Conservation (phyloP, 2,113 vertebrate species). For the Recurvirostra avosetta region DNA sequence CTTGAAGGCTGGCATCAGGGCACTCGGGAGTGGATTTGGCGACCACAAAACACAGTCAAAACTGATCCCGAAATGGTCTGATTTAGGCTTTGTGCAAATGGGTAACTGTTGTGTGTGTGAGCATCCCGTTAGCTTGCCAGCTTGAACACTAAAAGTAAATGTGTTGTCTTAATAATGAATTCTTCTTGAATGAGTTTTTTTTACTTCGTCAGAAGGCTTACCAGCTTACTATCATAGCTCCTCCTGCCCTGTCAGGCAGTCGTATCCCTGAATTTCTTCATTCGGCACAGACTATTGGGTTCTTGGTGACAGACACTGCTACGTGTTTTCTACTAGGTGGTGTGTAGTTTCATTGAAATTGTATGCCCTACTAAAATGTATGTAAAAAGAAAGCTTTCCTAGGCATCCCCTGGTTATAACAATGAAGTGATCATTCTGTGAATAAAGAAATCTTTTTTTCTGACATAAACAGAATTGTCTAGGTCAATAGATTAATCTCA, state of each 20-base stretch:
- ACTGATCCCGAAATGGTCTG: neutral
- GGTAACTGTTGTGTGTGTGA: neutral
- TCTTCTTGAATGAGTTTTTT: neutral
- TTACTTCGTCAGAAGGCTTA: neutral
- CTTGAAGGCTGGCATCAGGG: neutral
- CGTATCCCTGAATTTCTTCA: neutral
- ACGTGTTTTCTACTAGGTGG: neutral
- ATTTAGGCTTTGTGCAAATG: neutral
- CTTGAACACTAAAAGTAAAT: neutral
- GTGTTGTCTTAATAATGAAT: neutral
- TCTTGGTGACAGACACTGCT: neutral
- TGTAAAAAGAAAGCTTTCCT: neutral
- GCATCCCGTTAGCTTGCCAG: neutral
- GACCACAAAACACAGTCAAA: neutral
- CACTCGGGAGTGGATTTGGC: neutral
- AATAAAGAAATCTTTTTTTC: neutral
- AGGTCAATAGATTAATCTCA: neutral
- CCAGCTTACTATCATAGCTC: neutral
- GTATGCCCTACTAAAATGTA: neutral
- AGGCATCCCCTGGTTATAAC: neutral
- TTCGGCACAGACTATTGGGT: neutral
- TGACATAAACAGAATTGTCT: neutral
- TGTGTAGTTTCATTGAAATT: neutral
- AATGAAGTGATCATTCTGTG: neutral
- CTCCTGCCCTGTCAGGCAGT: neutral